Percentiles rank a stretch among this genome's conserved stretches.
Evolutionary conservation across 2,888 invertebrate genomes (phyloP).

Genomic region (Drosophila mulleri): DNA sequence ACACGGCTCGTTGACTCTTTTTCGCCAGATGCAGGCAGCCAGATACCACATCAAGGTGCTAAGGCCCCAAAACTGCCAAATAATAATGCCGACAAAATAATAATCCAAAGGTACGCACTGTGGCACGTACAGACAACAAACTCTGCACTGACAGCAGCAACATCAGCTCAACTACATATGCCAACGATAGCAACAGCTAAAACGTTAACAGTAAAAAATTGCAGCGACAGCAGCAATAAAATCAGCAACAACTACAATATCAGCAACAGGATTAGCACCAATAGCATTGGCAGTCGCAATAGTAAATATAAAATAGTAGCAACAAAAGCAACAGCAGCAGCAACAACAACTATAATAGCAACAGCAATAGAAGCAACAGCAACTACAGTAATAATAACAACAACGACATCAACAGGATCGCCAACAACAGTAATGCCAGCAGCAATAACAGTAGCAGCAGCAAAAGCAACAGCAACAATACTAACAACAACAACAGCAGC

Average conservation of each 20-base stretch:
- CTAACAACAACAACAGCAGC: not conserved
- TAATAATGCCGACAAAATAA: constrained; percentile 47
- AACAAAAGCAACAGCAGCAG: constrained; percentile 39
- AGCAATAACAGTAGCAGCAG: not conserved
- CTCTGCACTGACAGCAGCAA: constrained; percentile 43
- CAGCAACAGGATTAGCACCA: constrained; percentile 3
- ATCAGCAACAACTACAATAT: not conserved
- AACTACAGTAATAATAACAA: not conserved
- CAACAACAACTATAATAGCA: constrained; percentile 13
- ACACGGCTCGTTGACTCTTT: constrained; percentile 76
- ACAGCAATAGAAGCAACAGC: not conserved
- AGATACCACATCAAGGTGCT: constrained; percentile 47
- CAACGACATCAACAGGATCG: not conserved
- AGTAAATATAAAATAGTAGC: not conserved
- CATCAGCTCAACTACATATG: not conserved
- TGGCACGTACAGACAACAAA: constrained; percentile 56
- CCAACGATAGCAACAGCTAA: not conserved
- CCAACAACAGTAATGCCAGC: too few relatives aligned
- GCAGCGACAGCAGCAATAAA: not conserved
- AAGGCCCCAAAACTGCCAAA: constrained; percentile 51
- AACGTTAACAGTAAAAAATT: constrained; percentile 2
- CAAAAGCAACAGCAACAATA: not conserved
- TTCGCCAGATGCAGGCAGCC: constrained; percentile 49
- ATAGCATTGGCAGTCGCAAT: not conserved
- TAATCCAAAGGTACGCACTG: constrained; percentile 37